Evolutionary conservation across 2,113 vertebrate species (phyloP).

Genomic region (Lycocorax pyrrhopterus): DNA sequence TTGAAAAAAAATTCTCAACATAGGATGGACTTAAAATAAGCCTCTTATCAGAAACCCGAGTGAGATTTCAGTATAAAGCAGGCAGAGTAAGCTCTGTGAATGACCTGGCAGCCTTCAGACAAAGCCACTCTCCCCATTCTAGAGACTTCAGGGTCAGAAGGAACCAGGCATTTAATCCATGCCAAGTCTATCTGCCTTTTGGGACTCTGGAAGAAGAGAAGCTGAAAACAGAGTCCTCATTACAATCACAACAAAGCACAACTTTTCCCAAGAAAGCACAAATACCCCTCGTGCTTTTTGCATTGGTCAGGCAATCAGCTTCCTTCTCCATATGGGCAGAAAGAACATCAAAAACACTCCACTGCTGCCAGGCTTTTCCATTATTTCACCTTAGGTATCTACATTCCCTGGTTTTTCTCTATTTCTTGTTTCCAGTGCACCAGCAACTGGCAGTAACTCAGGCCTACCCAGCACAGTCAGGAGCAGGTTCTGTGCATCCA

Average conservation of each 20-base stretch:
- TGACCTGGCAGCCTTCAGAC: not conserved
- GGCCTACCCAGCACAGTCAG: not conserved
- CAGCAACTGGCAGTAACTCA: not conserved
- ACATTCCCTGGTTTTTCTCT: not conserved
- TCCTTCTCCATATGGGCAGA: not conserved
- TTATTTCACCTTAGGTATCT: not conserved
- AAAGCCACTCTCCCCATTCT: not conserved
- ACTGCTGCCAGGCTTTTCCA: not conserved
- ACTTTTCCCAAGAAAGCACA: not conserved
- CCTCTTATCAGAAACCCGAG: not conserved
- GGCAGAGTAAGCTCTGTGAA: not conserved
- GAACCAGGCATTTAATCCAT: not conserved
- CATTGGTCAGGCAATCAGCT: not conserved
- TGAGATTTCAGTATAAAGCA: not conserved
- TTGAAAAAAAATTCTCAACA: not conserved
- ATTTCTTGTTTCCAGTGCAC: not conserved
- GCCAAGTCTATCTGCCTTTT: not conserved
- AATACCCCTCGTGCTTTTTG: not conserved
- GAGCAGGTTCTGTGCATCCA: not conserved
- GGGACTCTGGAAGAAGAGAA: not conserved
- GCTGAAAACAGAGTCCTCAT: not conserved
- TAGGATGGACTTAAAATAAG: not conserved
- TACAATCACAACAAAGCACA: not conserved
- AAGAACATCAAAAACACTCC: not conserved
- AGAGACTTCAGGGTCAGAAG: not conserved